These are phyloP conservation scores for Thelaira solivaga DNA, from an alignment of 2,888 invertebrate species.

Conservation along the genomic window DNA sequence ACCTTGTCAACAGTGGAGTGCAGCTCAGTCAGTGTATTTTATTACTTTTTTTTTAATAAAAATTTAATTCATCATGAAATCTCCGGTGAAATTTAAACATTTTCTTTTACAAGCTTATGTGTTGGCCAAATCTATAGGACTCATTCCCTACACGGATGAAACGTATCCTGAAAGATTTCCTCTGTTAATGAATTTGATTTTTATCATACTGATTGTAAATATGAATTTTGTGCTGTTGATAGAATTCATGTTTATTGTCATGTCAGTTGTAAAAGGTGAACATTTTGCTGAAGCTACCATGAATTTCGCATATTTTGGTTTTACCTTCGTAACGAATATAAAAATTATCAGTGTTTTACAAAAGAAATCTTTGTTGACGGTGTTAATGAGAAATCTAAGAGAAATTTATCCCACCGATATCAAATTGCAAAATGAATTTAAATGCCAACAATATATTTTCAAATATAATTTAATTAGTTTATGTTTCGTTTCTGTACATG, in stretches of 20 bases:
- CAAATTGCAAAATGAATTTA: slow-evolving; percentile 62
- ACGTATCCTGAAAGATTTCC: slow-evolving; percentile 8
- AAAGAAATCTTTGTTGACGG: slow-evolving; percentile 64
- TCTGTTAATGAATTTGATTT: slow-evolving; percentile 54
- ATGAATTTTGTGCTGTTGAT: slow-evolving; percentile 66
- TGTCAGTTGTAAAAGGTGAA: slow-evolving; percentile 66
- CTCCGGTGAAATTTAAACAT: slow-evolving; percentile 5
- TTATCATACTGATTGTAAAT: slow-evolving; percentile 66
- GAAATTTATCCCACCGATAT: slow-evolving; percentile 66
- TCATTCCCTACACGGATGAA: slow-evolving; percentile 65
- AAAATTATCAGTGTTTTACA: slow-evolving; percentile 70
- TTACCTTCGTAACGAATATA: slow-evolving; percentile 67
- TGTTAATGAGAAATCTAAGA: slow-evolving; percentile 65
- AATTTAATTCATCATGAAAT: not conserved
- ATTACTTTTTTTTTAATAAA: too few relatives aligned
- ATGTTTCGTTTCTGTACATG: slow-evolving; percentile 67
- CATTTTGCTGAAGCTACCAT: slow-evolving; percentile 72
- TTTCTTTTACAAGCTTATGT: slow-evolving; percentile 67
- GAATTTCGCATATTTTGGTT: slow-evolving; percentile 70
- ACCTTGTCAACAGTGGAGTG: not conserved
- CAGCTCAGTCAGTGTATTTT: too few relatives aligned
- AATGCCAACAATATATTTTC: slow-evolving; percentile 45
- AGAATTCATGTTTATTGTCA: slow-evolving; percentile 68
- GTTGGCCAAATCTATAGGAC: slow-evolving; percentile 68
- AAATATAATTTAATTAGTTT: slow-evolving; percentile 65